Percentiles rank a stretch among this genome's conserved stretches.
These are phyloP conservation scores for Rhadinocentrus ornatus DNA, from an alignment of 2,797 vertebrate species.

Conservation along the genomic window DNA sequence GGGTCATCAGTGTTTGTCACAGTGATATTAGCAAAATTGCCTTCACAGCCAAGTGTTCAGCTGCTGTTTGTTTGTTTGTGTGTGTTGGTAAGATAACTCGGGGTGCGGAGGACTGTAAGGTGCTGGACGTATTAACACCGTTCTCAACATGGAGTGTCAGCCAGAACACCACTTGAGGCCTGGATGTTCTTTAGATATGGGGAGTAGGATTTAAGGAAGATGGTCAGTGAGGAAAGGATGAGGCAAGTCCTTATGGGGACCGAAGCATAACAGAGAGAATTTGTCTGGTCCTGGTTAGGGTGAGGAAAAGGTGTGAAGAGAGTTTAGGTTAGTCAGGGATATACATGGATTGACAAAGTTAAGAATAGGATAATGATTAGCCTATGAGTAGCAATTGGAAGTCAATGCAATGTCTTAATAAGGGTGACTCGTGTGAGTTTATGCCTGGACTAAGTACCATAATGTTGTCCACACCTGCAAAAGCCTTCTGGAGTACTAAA, in stretches of 20 bases:
- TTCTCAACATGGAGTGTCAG: too few relatives aligned
- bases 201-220: too few relatives aligned
- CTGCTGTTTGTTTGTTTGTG: conserved; percentile 45
- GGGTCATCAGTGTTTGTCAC: conserved; percentile 72
- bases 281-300: not conserved
- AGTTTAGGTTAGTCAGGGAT: not conserved
- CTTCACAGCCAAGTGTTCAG: conserved; percentile 64
- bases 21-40: conserved; percentile 72
- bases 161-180: too few relatives aligned
- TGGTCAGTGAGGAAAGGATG: too few relatives aligned
- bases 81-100: too few relatives aligned
- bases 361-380: not conserved
- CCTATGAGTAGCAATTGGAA: not conserved
- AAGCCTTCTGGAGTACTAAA: conserved; percentile 64
- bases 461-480: conserved; percentile 51
- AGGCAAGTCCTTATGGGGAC: not conserved
- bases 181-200: too few relatives aligned
- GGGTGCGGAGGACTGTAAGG: too few relatives aligned
- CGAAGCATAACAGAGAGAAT: not conserved
- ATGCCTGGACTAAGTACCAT: not conserved
- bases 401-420: not conserved
- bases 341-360: not conserved
- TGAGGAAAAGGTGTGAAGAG: not conserved
- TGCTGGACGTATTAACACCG: too few relatives aligned
- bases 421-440: not conserved